Evolutionary conservation across 2,888 invertebrate genomes (phyloP).

Genomic region (Drosophila robusta): DNA sequence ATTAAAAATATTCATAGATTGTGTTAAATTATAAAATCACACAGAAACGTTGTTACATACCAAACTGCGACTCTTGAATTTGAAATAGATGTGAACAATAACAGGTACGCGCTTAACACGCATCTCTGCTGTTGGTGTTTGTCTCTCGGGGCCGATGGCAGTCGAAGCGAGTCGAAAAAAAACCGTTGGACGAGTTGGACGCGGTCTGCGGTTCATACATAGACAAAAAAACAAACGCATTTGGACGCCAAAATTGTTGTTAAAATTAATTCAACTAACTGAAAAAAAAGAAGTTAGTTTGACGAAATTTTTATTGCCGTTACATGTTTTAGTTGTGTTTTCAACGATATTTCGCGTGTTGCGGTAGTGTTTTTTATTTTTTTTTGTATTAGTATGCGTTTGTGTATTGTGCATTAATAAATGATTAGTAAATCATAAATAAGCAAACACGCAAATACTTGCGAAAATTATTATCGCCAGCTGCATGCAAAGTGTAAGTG

Average conservation of each 20-base stretch:
- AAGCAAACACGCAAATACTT: constrained; percentile 58
- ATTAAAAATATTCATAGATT: too few species aligned
- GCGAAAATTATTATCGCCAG: constrained; percentile 57
- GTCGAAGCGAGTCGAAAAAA: constrained; percentile 58
- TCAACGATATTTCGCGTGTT: constrained; percentile 16
- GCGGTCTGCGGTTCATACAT: constrained; percentile 57
- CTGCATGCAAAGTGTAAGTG: constrained; percentile 74
- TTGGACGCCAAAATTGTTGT: constrained; percentile 50
- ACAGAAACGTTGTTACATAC: background rate
- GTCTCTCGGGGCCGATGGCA: constrained; percentile 43
- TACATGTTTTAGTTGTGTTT: constrained; percentile 15
- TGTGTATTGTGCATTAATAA: constrained; percentile 54
- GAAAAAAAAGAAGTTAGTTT: constrained; percentile 36
- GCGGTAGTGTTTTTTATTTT: constrained; percentile 21
- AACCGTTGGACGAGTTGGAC: constrained; percentile 63
- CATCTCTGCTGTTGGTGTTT: constrained; percentile 41
- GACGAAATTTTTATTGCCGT: constrained; percentile 28
- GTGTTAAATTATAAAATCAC: too few species aligned
- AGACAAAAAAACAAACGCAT: constrained; percentile 33
- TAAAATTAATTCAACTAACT: constrained; percentile 48
- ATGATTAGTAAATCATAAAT: constrained; percentile 60
- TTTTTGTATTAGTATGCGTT: constrained; percentile 35
- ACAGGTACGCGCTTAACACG: constrained; percentile 10
- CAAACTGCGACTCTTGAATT: background rate
- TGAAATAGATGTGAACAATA: constrained; percentile 14